These are phyloP conservation scores for Talpa occidentalis DNA, from an alignment of 2,113 vertebrate genomes.

Conservation along the genomic window DNA sequence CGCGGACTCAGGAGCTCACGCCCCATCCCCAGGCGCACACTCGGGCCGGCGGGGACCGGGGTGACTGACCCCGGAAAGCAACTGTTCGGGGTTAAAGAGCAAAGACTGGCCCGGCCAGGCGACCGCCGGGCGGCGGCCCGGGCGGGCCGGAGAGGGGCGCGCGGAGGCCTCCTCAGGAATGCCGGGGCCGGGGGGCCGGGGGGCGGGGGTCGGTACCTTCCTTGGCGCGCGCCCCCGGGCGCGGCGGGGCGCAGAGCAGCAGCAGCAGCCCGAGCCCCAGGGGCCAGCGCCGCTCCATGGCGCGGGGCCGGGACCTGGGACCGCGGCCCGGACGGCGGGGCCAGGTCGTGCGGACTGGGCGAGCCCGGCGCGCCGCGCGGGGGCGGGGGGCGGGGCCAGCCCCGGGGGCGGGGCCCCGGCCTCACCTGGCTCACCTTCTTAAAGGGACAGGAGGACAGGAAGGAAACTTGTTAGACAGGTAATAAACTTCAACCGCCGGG, in stretches of 20 bases:
- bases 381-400: conserved; percentile 50
- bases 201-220: conserved; percentile 72
- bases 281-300: conserved; percentile 79
- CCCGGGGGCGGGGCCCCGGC: conserved; percentile 45
- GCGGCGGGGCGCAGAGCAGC: conserved; percentile 63
- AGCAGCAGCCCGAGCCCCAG: conserved; percentile 74
- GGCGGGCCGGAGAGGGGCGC: not conserved
- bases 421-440: conserved; percentile 83
- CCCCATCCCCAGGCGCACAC: not conserved
- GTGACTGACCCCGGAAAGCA: conserved; percentile 43
- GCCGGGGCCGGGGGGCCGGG: not conserved
- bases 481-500: conserved; percentile 21
- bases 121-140: not conserved
- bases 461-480: conserved; percentile 67
- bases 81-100: conserved; percentile 67
- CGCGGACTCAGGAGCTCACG: not conserved
- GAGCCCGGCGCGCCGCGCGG: not conserved
- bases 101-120: conserved; percentile 60
- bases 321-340: conserved; percentile 54
- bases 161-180: conserved; percentile 47
- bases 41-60: not conserved
- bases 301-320: conserved; percentile 77
- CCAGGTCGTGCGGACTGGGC: conserved; percentile 2
- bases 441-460: conserved; percentile 66
- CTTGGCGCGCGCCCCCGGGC: conserved; percentile 69